These are phyloP conservation scores for Podarcis lilfordi DNA, from an alignment of 2,797 vertebrate species.

Conservation along the genomic window DNA sequence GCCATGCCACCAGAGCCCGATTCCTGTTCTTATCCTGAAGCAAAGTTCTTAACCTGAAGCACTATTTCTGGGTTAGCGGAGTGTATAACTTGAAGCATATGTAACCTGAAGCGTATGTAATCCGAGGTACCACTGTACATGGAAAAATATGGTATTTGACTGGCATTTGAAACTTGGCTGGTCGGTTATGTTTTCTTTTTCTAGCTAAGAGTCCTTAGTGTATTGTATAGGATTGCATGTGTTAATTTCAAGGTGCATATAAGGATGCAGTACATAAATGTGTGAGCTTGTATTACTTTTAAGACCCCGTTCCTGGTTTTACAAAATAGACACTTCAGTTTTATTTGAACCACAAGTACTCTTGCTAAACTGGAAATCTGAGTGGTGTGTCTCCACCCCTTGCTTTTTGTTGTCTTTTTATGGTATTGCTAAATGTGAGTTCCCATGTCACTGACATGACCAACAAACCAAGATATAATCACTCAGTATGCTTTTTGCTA, in stretches of 20 bases:
- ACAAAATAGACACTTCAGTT: background rate
- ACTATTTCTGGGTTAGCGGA: too few species aligned
- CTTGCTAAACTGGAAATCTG: background rate
- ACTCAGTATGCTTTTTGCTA: slow-evolving; percentile 13
- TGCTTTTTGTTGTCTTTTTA: background rate
- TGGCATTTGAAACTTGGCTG: background rate
- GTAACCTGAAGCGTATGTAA: too few species aligned
- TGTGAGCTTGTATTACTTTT: background rate
- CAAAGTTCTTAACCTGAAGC: too few species aligned
- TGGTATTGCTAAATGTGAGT: background rate
- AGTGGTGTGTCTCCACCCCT: too few species aligned
- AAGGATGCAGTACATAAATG: background rate
- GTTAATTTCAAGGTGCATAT: background rate
- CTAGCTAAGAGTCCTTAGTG: background rate
- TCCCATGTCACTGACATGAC: background rate
- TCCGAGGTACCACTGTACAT: too few species aligned
- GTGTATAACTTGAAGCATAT: too few species aligned
- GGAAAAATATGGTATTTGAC: background rate
- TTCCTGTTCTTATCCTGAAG: too few species aligned
- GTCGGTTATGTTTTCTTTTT: background rate
- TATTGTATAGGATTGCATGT: background rate
- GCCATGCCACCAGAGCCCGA: too few species aligned
- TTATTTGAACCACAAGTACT: background rate
- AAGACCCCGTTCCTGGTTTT: background rate
- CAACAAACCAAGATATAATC: slow-evolving; percentile 17